phyloP scores from a whole-genome alignment of 2,888 invertebrate species.

The Vanessa cardui region DNA sequence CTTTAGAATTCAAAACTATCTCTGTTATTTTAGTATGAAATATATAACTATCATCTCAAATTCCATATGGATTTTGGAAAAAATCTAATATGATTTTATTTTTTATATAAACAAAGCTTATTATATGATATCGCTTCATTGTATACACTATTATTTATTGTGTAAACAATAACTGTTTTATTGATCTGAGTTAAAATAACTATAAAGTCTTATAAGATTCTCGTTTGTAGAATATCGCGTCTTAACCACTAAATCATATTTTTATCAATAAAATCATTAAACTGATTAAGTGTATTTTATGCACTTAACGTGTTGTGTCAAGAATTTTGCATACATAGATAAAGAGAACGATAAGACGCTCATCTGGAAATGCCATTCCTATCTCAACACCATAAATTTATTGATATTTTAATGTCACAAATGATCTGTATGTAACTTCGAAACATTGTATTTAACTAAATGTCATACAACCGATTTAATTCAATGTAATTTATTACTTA shows the following conservation, averaged over 20 bases:
- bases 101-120: too few relatives aligned
- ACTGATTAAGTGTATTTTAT: slow-evolving; percentile 42
- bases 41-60: too few relatives aligned
- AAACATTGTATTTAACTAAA: slow-evolving; percentile 48
- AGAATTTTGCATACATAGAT: slow-evolving; percentile 63
- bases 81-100: too few relatives aligned
- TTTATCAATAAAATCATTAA: slow-evolving; percentile 34
- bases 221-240: slow-evolving; percentile 8
- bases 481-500: slow-evolving; percentile 43
- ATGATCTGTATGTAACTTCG: slow-evolving; percentile 79
- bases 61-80: too few relatives aligned
- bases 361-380: slow-evolving; percentile 65
- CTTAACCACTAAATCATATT: slow-evolving; percentile 22
- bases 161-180: too few relatives aligned
- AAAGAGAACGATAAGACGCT: slow-evolving; percentile 51
- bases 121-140: too few relatives aligned
- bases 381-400: slow-evolving; percentile 79
- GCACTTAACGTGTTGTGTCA: slow-evolving; percentile 44
- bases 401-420: slow-evolving; percentile 82
- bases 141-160: too few relatives aligned
- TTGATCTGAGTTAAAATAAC: neutral
- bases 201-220: too few relatives aligned
- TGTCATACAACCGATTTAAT: slow-evolving; percentile 44
- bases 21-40: too few relatives aligned
- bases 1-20: too few relatives aligned